These are phyloP conservation scores for Larimichthys polyactis DNA, from an alignment of 2,113 vertebrate species.

Conservation along the genomic window DNA sequence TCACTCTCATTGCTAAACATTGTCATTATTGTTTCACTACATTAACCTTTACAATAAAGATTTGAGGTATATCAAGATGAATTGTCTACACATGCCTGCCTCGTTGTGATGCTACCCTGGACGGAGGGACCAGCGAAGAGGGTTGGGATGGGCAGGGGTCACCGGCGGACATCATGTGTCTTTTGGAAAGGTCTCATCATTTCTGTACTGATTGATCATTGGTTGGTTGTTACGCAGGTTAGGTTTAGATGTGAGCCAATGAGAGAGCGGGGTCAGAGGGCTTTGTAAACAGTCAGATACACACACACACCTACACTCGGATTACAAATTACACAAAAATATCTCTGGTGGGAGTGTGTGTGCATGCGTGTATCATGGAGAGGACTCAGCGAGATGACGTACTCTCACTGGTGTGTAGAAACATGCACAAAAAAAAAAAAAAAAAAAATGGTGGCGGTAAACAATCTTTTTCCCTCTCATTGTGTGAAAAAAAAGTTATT, in stretches of 20 bases:
- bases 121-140: constrained; percentile 70
- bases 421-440: neutral
- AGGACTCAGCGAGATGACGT: constrained; percentile 10
- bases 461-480: constrained; percentile 20
- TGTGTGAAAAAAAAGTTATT: constrained; percentile 68
- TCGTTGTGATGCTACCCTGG: constrained; percentile 87
- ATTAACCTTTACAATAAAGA: constrained; percentile 97
- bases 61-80: constrained; percentile 99
- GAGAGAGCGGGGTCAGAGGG: constrained; percentile 35
- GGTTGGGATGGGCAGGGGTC: constrained; percentile 59
- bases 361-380: constrained; percentile 60
- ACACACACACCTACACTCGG: constrained; percentile 73
- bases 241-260: constrained; percentile 42
- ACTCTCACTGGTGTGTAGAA: neutral
- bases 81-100: constrained; percentile 96
- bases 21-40: constrained; percentile 87
- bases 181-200: constrained; percentile 25
- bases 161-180: constrained; percentile 48
- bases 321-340: constrained; percentile 86
- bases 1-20: constrained; percentile 81
- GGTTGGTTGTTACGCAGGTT: constrained; percentile 8
- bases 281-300: constrained; percentile 72
- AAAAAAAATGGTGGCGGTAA: constrained; percentile 3
- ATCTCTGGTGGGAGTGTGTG: constrained; percentile 82
- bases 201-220: constrained; percentile 36